These are phyloP conservation scores for Parapsyche elsis DNA, from an alignment of 1,140 invertebrate genomes.

Conservation along the genomic window DNA sequence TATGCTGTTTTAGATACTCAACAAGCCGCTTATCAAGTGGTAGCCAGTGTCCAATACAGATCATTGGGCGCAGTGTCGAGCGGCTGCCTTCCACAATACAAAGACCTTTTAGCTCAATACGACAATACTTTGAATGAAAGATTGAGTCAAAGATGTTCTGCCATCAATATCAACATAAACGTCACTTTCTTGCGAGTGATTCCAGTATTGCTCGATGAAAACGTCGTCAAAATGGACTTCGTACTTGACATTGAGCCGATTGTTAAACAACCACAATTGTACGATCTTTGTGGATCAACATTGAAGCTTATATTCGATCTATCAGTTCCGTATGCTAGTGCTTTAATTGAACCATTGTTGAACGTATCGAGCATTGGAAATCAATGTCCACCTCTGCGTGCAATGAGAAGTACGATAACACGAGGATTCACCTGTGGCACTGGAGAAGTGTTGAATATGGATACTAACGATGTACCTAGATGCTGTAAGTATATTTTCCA, in stretches of 20 bases:
- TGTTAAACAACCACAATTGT: conserved; percentile 87
- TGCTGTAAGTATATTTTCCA: conserved; percentile 77
- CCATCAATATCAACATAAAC: conserved; percentile 94
- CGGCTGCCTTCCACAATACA: conserved; percentile 87
- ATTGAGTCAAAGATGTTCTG: conserved; percentile 91
- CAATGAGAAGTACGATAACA: conserved; percentile 84
- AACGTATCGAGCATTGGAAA: conserved; percentile 91
- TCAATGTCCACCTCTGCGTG: conserved; percentile 89
- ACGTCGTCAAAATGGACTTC: conserved; percentile 89
- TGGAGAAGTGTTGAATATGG: conserved; percentile 94
- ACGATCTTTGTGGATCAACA: conserved; percentile 94
- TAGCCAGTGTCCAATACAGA: conserved; percentile 88
- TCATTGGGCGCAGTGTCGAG: conserved; percentile 88
- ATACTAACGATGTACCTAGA: conserved; percentile 89
- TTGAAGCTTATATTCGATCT: conserved; percentile 93
- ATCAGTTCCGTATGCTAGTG: conserved; percentile 91
- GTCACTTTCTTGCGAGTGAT: conserved; percentile 88
- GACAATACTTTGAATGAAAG: conserved; percentile 84
- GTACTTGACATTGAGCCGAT: conserved; percentile 88
- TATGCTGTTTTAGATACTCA: conserved; percentile 77
- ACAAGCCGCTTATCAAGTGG: conserved; percentile 92
- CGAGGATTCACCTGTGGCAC: conserved; percentile 93
- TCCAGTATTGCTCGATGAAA: conserved; percentile 82
- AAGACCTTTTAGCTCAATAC: conserved; percentile 83
- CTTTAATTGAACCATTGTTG: conserved; percentile 88